Conservation (phyloP, 2,888 invertebrate species). For the Mermis nigrescens region DNA sequence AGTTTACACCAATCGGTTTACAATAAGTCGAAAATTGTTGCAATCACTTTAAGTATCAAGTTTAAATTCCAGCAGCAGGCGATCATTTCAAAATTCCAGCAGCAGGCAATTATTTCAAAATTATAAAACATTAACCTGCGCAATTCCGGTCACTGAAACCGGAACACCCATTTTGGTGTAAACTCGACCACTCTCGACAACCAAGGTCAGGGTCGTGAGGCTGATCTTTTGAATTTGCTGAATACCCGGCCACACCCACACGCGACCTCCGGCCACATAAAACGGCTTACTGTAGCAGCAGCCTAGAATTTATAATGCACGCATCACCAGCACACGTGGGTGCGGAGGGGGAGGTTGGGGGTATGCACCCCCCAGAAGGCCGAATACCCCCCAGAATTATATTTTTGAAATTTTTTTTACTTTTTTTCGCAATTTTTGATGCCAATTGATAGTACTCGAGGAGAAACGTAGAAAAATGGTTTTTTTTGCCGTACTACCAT, state of each 20-base stretch:
- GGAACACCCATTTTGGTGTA: constrained; percentile 91
- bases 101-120: neutral
- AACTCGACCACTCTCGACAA: constrained; percentile 82
- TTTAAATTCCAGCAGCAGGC: neutral
- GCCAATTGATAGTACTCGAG: no score
- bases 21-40: neutral
- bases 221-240: constrained; percentile 50
- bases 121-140: constrained; percentile 51
- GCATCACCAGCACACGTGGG: no score
- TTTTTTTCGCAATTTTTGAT: no score
- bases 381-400: no score
- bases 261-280: constrained; percentile 79
- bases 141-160: constrained; percentile 87
- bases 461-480: no score
- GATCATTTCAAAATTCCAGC: neutral
- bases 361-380: no score
- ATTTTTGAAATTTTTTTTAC: no score
- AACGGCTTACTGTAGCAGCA: constrained; percentile 82
- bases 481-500: no score
- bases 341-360: no score
- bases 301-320: no score
- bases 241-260: constrained; percentile 86
- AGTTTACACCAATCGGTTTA: no score
- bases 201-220: constrained; percentile 85
- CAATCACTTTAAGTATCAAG: neutral